These are phyloP conservation scores for Vidua chalybeata DNA, from an alignment of 2,113 vertebrate genomes.

Conservation along the genomic window DNA sequence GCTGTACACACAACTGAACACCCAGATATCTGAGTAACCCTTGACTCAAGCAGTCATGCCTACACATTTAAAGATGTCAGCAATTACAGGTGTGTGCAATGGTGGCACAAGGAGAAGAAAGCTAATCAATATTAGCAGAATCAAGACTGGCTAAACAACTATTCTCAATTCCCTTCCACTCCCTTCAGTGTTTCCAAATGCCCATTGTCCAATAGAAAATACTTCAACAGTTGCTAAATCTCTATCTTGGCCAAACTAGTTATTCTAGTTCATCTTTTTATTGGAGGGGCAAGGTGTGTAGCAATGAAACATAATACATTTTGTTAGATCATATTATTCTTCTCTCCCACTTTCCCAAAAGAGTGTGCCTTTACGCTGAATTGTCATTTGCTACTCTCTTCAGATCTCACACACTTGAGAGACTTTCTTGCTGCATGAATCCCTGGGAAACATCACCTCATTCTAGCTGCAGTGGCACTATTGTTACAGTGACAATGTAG, in stretches of 20 bases:
- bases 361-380: neutral
- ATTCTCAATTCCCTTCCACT: neutral
- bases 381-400: neutral
- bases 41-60: neutral
- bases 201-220: neutral
- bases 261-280: neutral
- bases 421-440: neutral
- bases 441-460: neutral
- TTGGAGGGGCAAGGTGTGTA: neutral
- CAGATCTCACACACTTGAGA: neutral
- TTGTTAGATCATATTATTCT: neutral
- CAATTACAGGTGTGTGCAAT: neutral
- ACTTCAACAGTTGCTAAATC: neutral
- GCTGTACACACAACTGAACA: neutral
- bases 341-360: neutral
- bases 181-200: neutral
- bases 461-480: neutral
- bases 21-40: neutral
- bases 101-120: neutral
- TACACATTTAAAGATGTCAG: neutral
- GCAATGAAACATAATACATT: neutral
- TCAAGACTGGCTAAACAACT: neutral
- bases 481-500: neutral
- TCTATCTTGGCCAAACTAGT: neutral
- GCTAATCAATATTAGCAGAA: neutral